Evolutionary conservation across 1,140 invertebrate genomes (phyloP).

Genomic region (Nephotettix cincticeps): DNA sequence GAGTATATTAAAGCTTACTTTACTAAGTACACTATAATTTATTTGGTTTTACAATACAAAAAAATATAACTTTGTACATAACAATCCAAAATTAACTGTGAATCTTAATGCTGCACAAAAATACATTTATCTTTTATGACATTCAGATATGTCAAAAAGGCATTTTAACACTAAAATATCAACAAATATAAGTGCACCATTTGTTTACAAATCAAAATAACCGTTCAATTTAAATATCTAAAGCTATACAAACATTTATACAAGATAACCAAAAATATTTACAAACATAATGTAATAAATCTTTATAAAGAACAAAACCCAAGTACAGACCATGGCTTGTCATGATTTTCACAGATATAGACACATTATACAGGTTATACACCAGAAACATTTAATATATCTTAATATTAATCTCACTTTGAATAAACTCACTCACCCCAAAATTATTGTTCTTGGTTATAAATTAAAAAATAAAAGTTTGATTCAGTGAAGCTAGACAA

Average conservation of each 20-base stretch:
- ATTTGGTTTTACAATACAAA: too few relatives aligned
- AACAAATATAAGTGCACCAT: slow-evolving; percentile 1
- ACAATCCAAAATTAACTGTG: slow-evolving; percentile 4
- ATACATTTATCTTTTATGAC: slow-evolving; percentile 9
- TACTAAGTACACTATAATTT: too few relatives aligned
- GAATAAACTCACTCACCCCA: too few relatives aligned
- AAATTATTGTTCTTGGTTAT: too few relatives aligned
- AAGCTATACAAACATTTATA: neutral
- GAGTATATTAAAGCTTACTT: too few relatives aligned
- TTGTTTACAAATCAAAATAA: neutral
- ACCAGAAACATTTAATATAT: neutral
- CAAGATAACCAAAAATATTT: neutral
- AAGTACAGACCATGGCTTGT: too few relatives aligned
- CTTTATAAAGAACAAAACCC: neutral
- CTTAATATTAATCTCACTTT: slow-evolving; percentile 6
- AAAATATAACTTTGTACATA: neutral
- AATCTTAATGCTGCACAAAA: neutral
- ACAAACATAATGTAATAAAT: neutral
- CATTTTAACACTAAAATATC: neutral
- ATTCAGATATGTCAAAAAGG: too few relatives aligned
- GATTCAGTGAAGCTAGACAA: too few relatives aligned
- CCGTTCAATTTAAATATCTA: neutral
- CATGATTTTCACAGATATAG: too few relatives aligned
- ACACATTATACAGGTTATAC: too few relatives aligned
- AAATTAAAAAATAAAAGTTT: too few relatives aligned